These are phyloP conservation scores for Cylloceria caligata DNA, from an alignment of 2,888 invertebrate genomes.

Conservation along the genomic window DNA sequence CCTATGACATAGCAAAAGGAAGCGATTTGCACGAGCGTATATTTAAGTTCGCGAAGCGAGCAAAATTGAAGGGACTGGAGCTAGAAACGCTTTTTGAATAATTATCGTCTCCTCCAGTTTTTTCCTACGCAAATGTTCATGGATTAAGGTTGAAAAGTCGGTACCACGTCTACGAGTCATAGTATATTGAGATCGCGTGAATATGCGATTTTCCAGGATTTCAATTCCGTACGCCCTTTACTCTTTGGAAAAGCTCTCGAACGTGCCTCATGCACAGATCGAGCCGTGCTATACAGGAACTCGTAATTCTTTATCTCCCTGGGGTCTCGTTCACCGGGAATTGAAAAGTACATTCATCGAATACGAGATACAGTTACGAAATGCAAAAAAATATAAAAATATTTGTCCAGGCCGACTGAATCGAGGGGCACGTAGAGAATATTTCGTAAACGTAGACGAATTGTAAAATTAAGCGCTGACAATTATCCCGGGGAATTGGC, in stretches of 20 bases:
- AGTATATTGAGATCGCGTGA: conserved; percentile 5
- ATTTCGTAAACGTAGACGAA: conserved; percentile 44
- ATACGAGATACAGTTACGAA: conserved; percentile 7
- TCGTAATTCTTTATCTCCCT: conserved; percentile 50
- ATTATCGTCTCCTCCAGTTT: conserved; percentile 58
- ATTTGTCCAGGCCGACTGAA: conserved; percentile 6
- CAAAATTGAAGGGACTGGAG: background rate
- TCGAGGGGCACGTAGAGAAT: conserved; percentile 35
- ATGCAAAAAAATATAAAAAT: background rate
- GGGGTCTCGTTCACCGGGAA: conserved; percentile 57
- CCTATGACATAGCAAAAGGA: background rate
- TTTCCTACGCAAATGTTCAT: conserved; percentile 3
- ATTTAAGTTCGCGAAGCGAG: background rate
- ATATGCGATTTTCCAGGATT: conserved; percentile 61
- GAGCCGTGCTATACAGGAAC: conserved; percentile 8
- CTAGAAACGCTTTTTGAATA: conserved; percentile 69
- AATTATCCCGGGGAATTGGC: conserved; percentile 62
- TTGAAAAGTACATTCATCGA: conserved; percentile 53
- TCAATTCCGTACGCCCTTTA: conserved; percentile 46
- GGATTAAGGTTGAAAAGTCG: background rate
- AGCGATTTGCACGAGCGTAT: background rate
- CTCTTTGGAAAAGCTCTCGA: conserved; percentile 36
- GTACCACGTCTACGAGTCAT: background rate
- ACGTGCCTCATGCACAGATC: conserved; percentile 36
- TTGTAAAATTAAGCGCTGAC: conserved; percentile 59